Evolutionary conservation across 2,797 vertebrate genomes (phyloP).

Genomic region (Scarus forsteni): DNA sequence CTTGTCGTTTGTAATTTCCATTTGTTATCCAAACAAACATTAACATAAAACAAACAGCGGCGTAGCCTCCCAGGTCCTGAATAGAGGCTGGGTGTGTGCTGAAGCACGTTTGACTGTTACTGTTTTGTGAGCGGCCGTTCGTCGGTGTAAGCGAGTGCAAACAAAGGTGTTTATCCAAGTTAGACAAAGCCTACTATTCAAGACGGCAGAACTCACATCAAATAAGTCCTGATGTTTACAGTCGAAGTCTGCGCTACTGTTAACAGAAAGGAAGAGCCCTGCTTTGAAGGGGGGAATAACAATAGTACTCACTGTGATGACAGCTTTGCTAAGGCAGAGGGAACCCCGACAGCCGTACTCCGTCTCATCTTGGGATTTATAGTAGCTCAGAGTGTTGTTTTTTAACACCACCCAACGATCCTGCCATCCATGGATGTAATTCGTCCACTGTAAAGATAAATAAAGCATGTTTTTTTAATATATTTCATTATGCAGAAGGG

Average conservation of each 20-base stretch:
- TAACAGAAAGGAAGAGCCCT: neutral
- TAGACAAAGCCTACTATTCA: constrained; percentile 23
- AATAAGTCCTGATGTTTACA: neutral
- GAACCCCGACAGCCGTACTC: constrained; percentile 97
- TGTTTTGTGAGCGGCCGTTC: neutral
- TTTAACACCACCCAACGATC: constrained; percentile 98
- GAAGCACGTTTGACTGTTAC: neutral
- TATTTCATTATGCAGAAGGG: neutral
- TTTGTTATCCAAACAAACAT: constrained; percentile 35
- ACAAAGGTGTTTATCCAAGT: constrained; percentile 1
- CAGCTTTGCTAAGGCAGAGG: constrained; percentile 96
- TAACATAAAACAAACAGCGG: constrained; percentile 1
- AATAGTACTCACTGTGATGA: constrained; percentile 91
- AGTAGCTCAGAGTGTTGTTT: constrained; percentile 96
- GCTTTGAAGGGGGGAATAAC: neutral
- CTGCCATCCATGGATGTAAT: constrained; percentile 99
- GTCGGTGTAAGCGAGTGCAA: constrained; percentile 18
- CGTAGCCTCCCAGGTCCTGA: neutral
- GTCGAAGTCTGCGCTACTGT: neutral
- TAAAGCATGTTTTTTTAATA: neutral
- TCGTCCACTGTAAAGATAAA: constrained; percentile 91
- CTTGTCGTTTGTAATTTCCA: constrained; percentile 2
- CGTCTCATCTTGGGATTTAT: constrained; percentile 96
- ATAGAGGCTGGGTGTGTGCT: neutral
- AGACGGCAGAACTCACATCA: neutral